Base-by-base conservation (phyloP, 2,888 invertebrate genomes). In the Aphodius sticticus region DNA sequence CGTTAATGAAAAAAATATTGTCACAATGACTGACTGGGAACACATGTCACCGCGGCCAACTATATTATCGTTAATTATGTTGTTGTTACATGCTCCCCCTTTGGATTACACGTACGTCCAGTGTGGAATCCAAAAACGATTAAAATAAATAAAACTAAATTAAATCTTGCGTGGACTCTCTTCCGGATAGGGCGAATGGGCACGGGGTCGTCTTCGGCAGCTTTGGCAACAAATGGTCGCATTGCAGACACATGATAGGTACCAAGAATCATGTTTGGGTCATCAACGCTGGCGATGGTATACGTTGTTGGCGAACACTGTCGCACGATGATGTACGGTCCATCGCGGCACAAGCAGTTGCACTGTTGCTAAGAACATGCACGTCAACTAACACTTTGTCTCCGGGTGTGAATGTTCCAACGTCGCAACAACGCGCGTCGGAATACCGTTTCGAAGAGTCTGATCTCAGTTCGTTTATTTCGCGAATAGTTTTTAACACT, bases 261-360 rank as follows among this genome's bases (percentile, higher is more conserved):
- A 9, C 78, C 37, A 26, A 78, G 15, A 37, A 15, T 70, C 84
- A 81, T 3, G 26, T 77, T 77, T 77, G 80, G n/a, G 69, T 26
- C n/a, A 82, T 83, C 75, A 70, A 81, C 36, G 70, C 80, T 70
- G 16, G 79, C 76, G 12, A 81, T 53, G 12, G 74, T 69, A 15
- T 78, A 78, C 7, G 69, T 78, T 26, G 74, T 69, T 14, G 78
- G 75, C 4, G 74, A 36, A 14, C 53, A 36, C 16, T 36, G 36
- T 12, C 38, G 12, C n/a, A 78, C 38, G 14, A 78, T 78, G 12
- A 74, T 16, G 69, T 78, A 78, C 12, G 74, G 77, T 14, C 77
- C 77, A 53, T 78, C 72, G 12, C 53, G 37, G 7, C 69, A n/a
- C n/a, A n/a, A n/a, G 70, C n/a, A 70, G 26, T 16, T 7, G 37